Percentiles rank a stretch among this genome's conserved stretches.
These are phyloP conservation scores for Chrysodeixis includens DNA, from an alignment of 2,888 invertebrate species.

Conservation along the genomic window DNA sequence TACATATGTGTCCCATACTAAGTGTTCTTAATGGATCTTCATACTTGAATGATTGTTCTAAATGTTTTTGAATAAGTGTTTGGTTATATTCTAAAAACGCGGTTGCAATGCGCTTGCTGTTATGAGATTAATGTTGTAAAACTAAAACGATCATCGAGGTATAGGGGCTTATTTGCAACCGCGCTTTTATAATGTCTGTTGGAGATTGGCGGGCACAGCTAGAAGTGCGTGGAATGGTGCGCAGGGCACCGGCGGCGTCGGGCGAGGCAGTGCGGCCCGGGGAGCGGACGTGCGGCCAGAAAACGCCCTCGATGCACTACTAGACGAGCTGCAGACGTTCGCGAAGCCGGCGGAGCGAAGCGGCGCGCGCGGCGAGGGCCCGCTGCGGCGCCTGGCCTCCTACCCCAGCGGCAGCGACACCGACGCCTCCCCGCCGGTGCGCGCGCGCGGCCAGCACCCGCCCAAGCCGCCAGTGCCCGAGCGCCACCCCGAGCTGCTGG, in stretches of 20 bases:
- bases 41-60: conserved; percentile 79
- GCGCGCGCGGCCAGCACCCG: conserved; percentile 88
- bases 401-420: conserved; percentile 96
- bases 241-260: conserved; percentile 80
- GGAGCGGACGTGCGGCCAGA: conserved; percentile 91
- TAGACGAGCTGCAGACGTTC: conserved; percentile 97
- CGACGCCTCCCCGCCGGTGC: conserved; percentile 93
- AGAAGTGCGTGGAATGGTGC: conserved; percentile 82
- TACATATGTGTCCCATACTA: conserved; percentile 77
- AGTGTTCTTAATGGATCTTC: conserved; percentile 78
- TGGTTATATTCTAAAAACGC: conserved; percentile 69
- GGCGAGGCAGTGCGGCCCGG: conserved; percentile 71
- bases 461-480: conserved; percentile 95
- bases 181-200: conserved; percentile 76
- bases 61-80: conserved; percentile 72
- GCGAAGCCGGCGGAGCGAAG: conserved; percentile 90
- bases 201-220: conserved; percentile 76
- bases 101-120: conserved; percentile 68
- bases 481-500: conserved; percentile 93
- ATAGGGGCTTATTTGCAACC: conserved; percentile 71
- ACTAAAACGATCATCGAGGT: conserved; percentile 16
- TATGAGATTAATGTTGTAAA: conserved; percentile 13
- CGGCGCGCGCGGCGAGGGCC: conserved; percentile 78
- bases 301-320: conserved; percentile 99
- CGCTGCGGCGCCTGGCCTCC: conserved; percentile 93